A percentile compares a stretch with the other conserved stretches of the same genome.
phyloP scores from a whole-genome alignment of 2,113 vertebrate species.

The Alces alces region DNA sequence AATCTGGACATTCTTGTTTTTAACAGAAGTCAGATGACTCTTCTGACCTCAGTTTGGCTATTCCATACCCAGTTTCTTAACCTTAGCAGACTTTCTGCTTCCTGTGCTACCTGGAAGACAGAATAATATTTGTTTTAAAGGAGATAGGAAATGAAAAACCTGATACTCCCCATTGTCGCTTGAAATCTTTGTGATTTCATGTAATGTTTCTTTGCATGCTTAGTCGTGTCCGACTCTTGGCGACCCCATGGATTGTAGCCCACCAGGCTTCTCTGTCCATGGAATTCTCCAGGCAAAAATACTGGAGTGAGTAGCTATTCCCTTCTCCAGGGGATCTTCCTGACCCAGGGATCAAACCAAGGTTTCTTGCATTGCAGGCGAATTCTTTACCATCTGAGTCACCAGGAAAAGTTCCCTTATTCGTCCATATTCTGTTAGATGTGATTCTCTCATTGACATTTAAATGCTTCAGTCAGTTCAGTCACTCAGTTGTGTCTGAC shows the following conservation, averaged over 20 bases:
- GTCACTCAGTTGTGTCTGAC: neutral
- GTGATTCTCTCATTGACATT: neutral
- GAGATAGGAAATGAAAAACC: neutral
- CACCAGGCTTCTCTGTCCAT: neutral
- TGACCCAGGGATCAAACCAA: neutral
- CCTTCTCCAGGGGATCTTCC: neutral
- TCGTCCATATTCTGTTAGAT: neutral
- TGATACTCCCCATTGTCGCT: neutral
- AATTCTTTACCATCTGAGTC: neutral
- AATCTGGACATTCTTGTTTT: neutral
- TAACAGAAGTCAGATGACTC: slow-evolving; percentile 1
- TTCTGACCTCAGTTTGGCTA: slow-evolving; percentile 36
- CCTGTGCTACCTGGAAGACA: neutral
- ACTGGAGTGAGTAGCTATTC: neutral
- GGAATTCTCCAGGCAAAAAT: neutral
- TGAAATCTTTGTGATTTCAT: neutral
- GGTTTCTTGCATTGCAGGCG: neutral
- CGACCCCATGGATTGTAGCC: neutral
- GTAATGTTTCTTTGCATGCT: neutral
- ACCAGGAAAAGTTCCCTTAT: neutral
- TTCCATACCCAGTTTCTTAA: slow-evolving; percentile 14
- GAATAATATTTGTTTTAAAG: neutral
- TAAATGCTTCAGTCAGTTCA: neutral
- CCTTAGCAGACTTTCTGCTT: neutral
- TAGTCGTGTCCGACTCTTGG: neutral